These are phyloP conservation scores for Seladonia tumulorum DNA, from an alignment of 2,888 invertebrate species.

Conservation along the genomic window DNA sequence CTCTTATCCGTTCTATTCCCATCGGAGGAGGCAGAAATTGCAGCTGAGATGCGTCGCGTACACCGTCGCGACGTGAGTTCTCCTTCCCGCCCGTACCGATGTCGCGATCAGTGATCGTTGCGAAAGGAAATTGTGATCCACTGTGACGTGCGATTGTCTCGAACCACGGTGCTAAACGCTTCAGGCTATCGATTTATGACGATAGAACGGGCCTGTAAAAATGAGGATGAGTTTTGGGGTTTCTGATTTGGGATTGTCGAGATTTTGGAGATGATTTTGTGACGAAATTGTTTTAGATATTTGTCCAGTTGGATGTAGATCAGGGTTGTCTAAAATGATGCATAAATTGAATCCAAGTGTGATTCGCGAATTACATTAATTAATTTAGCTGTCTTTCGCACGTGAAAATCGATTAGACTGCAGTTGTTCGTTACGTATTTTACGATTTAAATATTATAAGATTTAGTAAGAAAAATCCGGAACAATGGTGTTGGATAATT, in stretches of 20 bases:
- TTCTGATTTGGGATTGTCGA: background rate
- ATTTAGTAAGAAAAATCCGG: too few species aligned
- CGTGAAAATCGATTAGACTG: too few species aligned
- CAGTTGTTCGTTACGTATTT: too few species aligned
- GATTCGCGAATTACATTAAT: too few species aligned
- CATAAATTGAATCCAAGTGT: too few species aligned
- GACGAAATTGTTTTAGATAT: too few species aligned
- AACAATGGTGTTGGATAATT: too few species aligned
- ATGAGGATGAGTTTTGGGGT: background rate
- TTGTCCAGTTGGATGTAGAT: too few species aligned
- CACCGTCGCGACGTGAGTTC: constrained; percentile 70
- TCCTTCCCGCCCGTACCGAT: background rate
- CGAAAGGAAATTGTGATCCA: background rate
- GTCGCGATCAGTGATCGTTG: background rate
- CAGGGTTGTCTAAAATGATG: too few species aligned
- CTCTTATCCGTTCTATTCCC: constrained; percentile 67
- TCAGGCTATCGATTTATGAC: background rate
- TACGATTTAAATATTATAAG: too few species aligned
- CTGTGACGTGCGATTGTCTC: background rate
- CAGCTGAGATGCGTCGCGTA: constrained; percentile 70
- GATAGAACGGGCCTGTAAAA: background rate
- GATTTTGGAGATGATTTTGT: background rate
- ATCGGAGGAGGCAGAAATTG: constrained; percentile 65
- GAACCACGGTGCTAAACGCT: background rate
- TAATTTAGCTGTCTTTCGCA: too few species aligned